Evolutionary conservation across 2,888 invertebrate species (phyloP), one percentile per base, ranked within the genome.

Genomic region (Maniola hyperantus): DNA sequence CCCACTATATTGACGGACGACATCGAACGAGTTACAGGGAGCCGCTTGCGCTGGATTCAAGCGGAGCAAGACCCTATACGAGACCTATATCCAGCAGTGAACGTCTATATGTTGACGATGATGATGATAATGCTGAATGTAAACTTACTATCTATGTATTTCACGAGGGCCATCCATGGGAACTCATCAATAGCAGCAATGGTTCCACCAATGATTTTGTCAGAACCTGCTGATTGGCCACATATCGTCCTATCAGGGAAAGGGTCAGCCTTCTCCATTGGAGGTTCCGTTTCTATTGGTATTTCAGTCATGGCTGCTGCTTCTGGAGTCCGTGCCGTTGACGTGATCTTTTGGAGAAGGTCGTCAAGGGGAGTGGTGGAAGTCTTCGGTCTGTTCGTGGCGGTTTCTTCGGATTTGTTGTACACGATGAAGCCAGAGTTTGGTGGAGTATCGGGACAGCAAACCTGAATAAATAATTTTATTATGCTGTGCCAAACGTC

Each of bases 91-190:
- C 26, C 26, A 26, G 26, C 26, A 26, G 4, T 26, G 26, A 1
- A 26, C 1, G 4, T 26, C 26, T 26, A n/a, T n/a, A n/a, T n/a
- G 26, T 26, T 26, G 4, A 26, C 4, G 26, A 26, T 2, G 26
- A 26, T 26, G 26, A 4, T 26, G 26, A 26, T 26, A 4, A 26
- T 26, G 26, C 1, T 26, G 26, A 39, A 15, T 15, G 2, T 8
- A 8, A 48, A 75, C 71, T 71, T 69, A 77, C 78, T 26, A 18
- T 15, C 34, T 18, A 77, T 76, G 65, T 95, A 95, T 50, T 93
- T 93, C 46, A 94, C 78, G 6, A 94, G 81, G 0, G 90, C 94
- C 89, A 94, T 92, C 94, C 94, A 95, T 0, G 94, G 94, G 75
- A 89, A 94, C 53, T 94, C 93, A 18, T 91, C 88, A 6, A 94